Percentiles rank a stretch among this genome's conserved stretches.
Conservation (phyloP, 2,797 vertebrate genomes). For the Coregonus sp. region DNA sequence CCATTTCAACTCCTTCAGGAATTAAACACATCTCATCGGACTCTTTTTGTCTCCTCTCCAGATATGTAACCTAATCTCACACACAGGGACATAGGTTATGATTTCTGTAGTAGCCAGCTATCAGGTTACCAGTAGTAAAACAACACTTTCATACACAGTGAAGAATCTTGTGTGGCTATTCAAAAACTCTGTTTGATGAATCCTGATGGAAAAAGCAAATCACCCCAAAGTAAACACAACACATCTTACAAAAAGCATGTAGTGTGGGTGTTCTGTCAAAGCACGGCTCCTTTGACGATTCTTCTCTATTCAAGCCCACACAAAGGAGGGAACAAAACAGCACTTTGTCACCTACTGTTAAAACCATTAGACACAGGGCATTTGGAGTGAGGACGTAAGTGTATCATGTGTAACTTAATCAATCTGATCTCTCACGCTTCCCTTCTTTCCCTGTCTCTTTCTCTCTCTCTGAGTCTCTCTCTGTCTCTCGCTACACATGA, state of each 20-base stretch:
- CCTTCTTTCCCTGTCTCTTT: conserved; percentile 40
- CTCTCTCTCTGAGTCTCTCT: too few relatives aligned
- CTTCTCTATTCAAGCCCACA: conserved; percentile 55
- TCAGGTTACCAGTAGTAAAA: too few relatives aligned
- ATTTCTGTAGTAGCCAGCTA: too few relatives aligned
- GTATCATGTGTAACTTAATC: conserved; percentile 76
- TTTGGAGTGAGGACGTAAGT: conserved; percentile 59
- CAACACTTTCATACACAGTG: too few relatives aligned
- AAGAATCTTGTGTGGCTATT: too few relatives aligned
- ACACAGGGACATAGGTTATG: too few relatives aligned
- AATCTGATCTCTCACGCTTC: conserved; percentile 68
- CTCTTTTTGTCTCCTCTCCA: too few relatives aligned
- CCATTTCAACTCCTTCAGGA: too few relatives aligned
- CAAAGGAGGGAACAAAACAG: conserved; percentile 68
- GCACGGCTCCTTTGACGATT: conserved; percentile 27
- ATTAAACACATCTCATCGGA: too few relatives aligned
- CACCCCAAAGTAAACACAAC: neutral
- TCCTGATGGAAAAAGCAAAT: too few relatives aligned
- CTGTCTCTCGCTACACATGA: conserved; percentile 48
- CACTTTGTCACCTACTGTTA: conserved; percentile 70
- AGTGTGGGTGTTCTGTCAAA: conserved; percentile 25
- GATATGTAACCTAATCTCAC: too few relatives aligned
- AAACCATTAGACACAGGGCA: conserved; percentile 62
- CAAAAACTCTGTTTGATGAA: too few relatives aligned
- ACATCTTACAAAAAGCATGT: conserved; percentile 7